phyloP scores from a whole-genome alignment of 2,113 vertebrate species.

The Albula goreensis region DNA sequence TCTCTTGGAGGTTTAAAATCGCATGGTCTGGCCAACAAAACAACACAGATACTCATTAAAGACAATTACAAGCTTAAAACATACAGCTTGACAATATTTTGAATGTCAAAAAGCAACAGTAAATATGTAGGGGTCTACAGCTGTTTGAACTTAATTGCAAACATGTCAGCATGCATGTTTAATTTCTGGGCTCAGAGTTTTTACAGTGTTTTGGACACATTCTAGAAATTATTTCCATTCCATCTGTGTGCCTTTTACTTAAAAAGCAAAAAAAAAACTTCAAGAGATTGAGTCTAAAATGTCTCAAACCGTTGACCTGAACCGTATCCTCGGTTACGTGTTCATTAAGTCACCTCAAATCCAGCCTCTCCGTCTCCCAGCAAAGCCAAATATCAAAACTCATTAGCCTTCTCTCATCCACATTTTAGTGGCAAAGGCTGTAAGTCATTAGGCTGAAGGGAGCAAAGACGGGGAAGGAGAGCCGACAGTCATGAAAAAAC shows the following conservation, averaged over 20 bases:
- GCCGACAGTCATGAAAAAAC: constrained; percentile 30
- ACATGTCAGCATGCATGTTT: constrained; percentile 76
- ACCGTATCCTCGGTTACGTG: constrained; percentile 68
- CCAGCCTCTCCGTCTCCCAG: background rate
- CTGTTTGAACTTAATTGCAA: constrained; percentile 72
- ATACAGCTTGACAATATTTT: constrained; percentile 51
- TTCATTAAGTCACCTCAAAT: constrained; percentile 50
- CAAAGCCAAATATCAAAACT: constrained; percentile 3
- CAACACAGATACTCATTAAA: too few species aligned
- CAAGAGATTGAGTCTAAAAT: constrained; percentile 77
- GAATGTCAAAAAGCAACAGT: constrained; percentile 70
- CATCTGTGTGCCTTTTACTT: constrained; percentile 70
- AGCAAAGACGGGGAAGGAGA: background rate
- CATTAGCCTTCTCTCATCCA: background rate
- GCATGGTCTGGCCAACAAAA: too few species aligned
- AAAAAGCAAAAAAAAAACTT: constrained; percentile 42
- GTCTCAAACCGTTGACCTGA: constrained; percentile 69
- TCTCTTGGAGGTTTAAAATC: too few species aligned
- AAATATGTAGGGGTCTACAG: constrained; percentile 61
- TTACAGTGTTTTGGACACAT: constrained; percentile 62
- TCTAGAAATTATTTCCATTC: constrained; percentile 76
- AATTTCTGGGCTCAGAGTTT: constrained; percentile 69
- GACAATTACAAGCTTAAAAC: too few species aligned
- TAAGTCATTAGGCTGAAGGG: background rate
- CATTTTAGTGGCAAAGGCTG: background rate